Base-by-base conservation (phyloP, 1,140 invertebrate genomes). In the Laodelphax striatellus region DNA sequence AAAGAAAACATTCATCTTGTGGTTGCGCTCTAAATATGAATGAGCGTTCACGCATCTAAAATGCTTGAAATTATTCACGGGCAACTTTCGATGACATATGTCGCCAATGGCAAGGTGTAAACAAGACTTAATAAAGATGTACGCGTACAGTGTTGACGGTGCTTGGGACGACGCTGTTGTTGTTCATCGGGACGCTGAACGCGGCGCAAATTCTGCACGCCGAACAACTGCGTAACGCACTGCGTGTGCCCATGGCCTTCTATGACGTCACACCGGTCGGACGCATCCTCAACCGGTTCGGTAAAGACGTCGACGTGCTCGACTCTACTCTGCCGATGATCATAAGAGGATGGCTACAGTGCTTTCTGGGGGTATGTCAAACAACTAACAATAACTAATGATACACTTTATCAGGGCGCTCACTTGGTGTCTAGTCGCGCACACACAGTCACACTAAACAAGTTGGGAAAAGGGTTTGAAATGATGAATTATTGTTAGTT, bases 261-360 rank as follows among this genome's bases (percentile, higher is more conserved):
- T 94, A 90, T 79, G 91, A 94, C 74, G 83, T 87, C 65, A 92
- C 90, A 65, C 90, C 91, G 52, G 71, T 86, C 61, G 91, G 91
- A 68, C 80, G 91, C 69, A 82, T 92, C 68, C 76, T 93, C 66
- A 92, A 92, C 77, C 80, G 88, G 67, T 92, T 94, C 76, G 82
- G 82, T 73, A 90, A 88, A 75, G 90, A 92, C 77, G 79, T 92
- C 64, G 87, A 92, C 71, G 80, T 80, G 64, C 75, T 89, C 69
- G 88, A 91, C 76, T 65, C 63, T 31, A 64, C 68, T 14, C 61
- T 77, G 52, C 71, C 73, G n/a, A 63, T 68, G 62, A 71, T 66
- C 24, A 57, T 78, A 46, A 64, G 75, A 55, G 65, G 67, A 19
- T 73, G 65, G 63, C 67, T 78, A 22, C 68, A 63, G 69, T 76